A percentile compares a stretch with the other conserved stretches of the same genome.
Conservation (phyloP, 2,113 vertebrate species). For the Antennarius striatus region DNA sequence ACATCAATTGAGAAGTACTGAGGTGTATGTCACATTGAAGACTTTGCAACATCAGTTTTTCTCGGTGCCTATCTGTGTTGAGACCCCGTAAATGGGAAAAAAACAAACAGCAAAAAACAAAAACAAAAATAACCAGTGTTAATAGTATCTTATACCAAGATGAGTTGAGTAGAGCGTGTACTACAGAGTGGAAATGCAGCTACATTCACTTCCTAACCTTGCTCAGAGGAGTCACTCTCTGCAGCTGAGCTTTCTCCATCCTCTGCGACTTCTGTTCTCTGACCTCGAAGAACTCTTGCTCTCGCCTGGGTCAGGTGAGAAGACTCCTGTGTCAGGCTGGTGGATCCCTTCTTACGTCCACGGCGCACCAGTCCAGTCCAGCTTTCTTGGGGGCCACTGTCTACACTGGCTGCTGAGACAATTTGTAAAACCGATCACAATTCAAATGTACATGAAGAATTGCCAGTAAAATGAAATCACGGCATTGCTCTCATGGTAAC, state of each 20-base stretch:
- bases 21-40: too few species aligned
- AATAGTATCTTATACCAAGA: too few species aligned
- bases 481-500: not conserved
- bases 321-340: conserved; percentile 36
- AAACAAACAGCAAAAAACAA: too few species aligned
- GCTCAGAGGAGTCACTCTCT: conserved; percentile 78
- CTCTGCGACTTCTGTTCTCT: conserved; percentile 52
- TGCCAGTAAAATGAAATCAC: not conserved
- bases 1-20: not conserved
- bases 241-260: conserved; percentile 73
- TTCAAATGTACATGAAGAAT: not conserved
- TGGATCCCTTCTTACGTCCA: conserved; percentile 59
- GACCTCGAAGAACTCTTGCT: conserved; percentile 45
- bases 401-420: conserved; percentile 74
- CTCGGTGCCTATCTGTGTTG: too few species aligned
- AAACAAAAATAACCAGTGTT: too few species aligned
- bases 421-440: conserved; percentile 9
- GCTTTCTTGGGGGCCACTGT: conserved; percentile 75
- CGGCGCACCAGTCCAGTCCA: conserved; percentile 60
- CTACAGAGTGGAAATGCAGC: not conserved
- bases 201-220: conserved; percentile 50
- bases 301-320: conserved; percentile 52
- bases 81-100: too few species aligned
- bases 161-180: not conserved
- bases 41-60: too few species aligned